Evolutionary conservation across 2,888 invertebrate species (phyloP).

Genomic region (Dolomedes plantarius): DNA sequence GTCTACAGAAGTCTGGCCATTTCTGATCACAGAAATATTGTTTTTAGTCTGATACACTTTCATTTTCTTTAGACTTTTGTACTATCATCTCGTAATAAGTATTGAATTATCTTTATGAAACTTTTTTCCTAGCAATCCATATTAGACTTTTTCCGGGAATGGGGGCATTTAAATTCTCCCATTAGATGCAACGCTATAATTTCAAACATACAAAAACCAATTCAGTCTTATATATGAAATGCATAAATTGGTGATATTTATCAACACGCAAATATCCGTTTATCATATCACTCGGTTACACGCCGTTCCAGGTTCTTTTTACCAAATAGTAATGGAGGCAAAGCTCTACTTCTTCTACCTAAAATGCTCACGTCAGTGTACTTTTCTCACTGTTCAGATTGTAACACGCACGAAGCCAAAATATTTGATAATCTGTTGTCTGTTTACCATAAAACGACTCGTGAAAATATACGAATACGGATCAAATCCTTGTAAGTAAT

Average conservation of each 20-base stretch:
- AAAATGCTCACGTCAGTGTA: background rate
- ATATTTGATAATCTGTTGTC: conserved; percentile 37
- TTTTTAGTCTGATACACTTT: too few species aligned
- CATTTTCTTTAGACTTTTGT: too few species aligned
- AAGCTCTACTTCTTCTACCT: conserved; percentile 31
- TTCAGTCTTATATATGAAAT: too few species aligned
- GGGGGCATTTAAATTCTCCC: too few species aligned
- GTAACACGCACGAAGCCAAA: conserved; percentile 39
- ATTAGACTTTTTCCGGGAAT: too few species aligned
- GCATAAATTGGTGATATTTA: conserved; percentile 24
- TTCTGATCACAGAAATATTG: too few species aligned
- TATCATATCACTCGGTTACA: conserved; percentile 23
- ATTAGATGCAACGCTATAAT: too few species aligned
- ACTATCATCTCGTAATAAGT: too few species aligned
- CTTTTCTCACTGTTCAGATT: conserved; percentile 30
- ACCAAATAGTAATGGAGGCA: conserved; percentile 1
- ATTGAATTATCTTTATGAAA: too few species aligned
- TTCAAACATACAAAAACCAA: too few species aligned
- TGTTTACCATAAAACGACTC: conserved; percentile 35
- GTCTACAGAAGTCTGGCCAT: too few species aligned
- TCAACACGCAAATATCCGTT: conserved; percentile 51
- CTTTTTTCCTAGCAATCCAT: too few species aligned
- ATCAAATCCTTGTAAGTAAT: conserved; percentile 29
- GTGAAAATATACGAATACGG: conserved; percentile 21
- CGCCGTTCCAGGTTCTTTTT: conserved; percentile 33